phyloP scores from a whole-genome alignment of 2,797 vertebrate genomes.

The Anableps anableps region DNA sequence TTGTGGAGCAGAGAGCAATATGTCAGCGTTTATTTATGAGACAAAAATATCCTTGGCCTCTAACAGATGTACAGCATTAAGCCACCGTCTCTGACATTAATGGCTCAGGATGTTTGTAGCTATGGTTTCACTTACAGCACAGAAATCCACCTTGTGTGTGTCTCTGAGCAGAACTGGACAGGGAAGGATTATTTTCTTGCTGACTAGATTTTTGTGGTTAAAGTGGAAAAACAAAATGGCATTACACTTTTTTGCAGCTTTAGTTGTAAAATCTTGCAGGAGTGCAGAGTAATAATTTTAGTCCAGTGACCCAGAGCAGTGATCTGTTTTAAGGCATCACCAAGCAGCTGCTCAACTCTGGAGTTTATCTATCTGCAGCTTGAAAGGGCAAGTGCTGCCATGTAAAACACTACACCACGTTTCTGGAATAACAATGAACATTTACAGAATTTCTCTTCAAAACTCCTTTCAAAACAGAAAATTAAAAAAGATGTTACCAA shows the following conservation, averaged over 20 bases:
- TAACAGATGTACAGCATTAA: slow-evolving; percentile 30
- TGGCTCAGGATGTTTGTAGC: slow-evolving; percentile 19
- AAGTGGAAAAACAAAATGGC: slow-evolving; percentile 20
- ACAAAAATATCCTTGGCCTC: slow-evolving; percentile 36
- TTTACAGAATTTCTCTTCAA: neutral
- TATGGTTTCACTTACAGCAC: slow-evolving; percentile 27
- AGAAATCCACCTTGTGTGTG: slow-evolving; percentile 6
- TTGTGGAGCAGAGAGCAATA: slow-evolving; percentile 26
- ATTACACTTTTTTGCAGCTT: slow-evolving; percentile 43
- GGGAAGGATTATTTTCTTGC: slow-evolving; percentile 19
- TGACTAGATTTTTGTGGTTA: slow-evolving; percentile 11
- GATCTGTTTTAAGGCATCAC: slow-evolving; percentile 71
- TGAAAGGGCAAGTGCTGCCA: slow-evolving; percentile 54
- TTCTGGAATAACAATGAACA: neutral
- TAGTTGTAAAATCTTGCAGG: slow-evolving; percentile 57
- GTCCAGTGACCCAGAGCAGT: slow-evolving; percentile 42
- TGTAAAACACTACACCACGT: neutral
- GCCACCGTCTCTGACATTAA: slow-evolving; percentile 36
- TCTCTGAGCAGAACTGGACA: neutral
- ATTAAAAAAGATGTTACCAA: neutral
- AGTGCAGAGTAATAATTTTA: slow-evolving; percentile 63
- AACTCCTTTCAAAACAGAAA: neutral
- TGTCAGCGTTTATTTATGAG: slow-evolving; percentile 41
- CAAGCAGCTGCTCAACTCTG: slow-evolving; percentile 69
- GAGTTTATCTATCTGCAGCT: slow-evolving; percentile 68